Evolutionary conservation across 2,888 invertebrate genomes (phyloP), one percentile per base, ranked within the genome.

Genomic region (Hoplodrina blanda): DNA sequence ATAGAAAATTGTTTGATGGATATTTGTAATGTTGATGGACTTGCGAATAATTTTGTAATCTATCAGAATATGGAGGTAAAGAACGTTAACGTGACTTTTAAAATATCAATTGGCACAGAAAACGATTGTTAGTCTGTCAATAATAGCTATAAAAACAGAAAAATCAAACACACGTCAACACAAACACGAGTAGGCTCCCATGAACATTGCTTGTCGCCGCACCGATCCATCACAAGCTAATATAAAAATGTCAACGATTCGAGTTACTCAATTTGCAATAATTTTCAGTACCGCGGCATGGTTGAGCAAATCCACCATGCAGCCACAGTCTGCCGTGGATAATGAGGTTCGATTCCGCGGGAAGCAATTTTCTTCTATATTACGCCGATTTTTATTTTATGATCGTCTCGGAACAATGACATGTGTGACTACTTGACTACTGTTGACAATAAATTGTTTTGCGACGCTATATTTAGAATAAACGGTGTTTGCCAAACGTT

Each of bases 281-380:
- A 88, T 88, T 87, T 87, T 83, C 85, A 84, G 81, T 78, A 76
- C 62, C 80, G 80, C 82, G 80, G 84, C 84, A 80, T 84, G 88
- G 85, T 85, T 83, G 86, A 88, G 86, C 78, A 85, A 87, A 86
- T 84, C 78, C 81, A 82, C 85, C 89, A 85, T 87, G 87, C 87
- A 87, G 83, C 91, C 88, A 88, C 84, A 76, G 78, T 78, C 86
- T 89, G 82, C 89, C 91, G 91, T 89, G 82, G 76, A 89, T 92
- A 93, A 93, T 93, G 83, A 74, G 89, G 90, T 93, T 93, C 93
- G 92, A 92, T 92, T 90, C 92, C 89, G 85, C 85, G 86, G 90
- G 87, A 90, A 88, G 89, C 88, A 88, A 90, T 90, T 91, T 89
- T 87, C 89, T 89, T 85, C 82, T 85, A 84, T 89, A 88, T 86